These are phyloP conservation scores for Benitochromis conjunctus DNA, from an alignment of 2,113 vertebrate species.

Conservation along the genomic window DNA sequence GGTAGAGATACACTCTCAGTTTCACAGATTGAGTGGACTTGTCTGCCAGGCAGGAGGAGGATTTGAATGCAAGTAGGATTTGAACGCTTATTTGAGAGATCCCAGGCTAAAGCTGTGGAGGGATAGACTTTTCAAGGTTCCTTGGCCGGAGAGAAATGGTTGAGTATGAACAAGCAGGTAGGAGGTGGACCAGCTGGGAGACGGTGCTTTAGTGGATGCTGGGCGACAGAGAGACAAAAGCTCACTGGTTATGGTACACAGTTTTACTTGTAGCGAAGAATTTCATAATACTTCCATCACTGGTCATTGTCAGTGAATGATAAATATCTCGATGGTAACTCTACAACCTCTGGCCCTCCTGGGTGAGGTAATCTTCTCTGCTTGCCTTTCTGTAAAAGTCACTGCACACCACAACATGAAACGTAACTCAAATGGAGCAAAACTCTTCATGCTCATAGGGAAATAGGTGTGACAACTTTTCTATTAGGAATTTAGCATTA, in stretches of 20 bases:
- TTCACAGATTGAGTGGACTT: not conserved
- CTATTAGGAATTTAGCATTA: not conserved
- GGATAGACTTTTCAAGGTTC: not conserved
- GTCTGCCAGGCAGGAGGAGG: not conserved
- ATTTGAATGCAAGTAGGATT: not conserved
- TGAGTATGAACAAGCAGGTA: not conserved
- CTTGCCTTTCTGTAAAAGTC: not conserved
- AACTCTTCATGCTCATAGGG: not conserved
- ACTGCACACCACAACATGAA: not conserved
- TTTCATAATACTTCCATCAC: not conserved
- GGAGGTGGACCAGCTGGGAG: not conserved
- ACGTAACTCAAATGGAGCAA: not conserved
- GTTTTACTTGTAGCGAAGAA: not conserved
- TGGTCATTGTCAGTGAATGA: not conserved
- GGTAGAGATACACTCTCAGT: not conserved
- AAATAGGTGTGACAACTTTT: not conserved
- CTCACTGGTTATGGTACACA: not conserved
- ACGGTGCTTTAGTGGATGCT: not conserved
- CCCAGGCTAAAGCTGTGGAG: not conserved
- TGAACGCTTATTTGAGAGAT: not conserved
- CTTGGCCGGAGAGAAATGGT: not conserved
- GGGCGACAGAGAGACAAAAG: rapidly evolving
- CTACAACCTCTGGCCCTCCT: not conserved
- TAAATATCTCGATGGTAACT: not conserved
- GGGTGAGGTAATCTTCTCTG: not conserved